These are phyloP conservation scores for Ophioninae sp. DNA, from an alignment of 2,888 invertebrate genomes.

Conservation along the genomic window DNA sequence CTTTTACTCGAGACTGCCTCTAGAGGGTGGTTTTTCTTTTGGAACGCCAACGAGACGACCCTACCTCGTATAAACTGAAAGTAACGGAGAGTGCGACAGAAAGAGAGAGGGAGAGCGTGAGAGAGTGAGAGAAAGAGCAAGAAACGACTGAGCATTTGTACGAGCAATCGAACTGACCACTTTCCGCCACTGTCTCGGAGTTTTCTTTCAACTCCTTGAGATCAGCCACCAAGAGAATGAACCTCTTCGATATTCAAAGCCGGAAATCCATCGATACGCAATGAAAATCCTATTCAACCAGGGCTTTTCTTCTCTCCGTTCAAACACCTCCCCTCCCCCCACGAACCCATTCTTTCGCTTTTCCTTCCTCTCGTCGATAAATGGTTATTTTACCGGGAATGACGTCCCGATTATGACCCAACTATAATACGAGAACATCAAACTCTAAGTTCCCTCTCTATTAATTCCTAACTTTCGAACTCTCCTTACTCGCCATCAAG, in stretches of 20 bases:
- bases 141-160: constrained; percentile 25
- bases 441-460: constrained; percentile 13
- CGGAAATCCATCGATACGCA: constrained; percentile 59
- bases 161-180: constrained; percentile 60
- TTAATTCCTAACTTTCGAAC: constrained; percentile 10
- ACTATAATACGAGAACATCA: constrained; percentile 8
- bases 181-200: constrained; percentile 50
- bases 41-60: constrained; percentile 9
- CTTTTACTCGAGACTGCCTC: constrained; percentile 43
- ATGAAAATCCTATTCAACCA: constrained; percentile 60
- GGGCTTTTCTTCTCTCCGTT: constrained; percentile 2
- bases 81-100: neutral
- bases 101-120: neutral
- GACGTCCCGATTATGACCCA: neutral
- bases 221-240: constrained; percentile 22
- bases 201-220: constrained; percentile 25
- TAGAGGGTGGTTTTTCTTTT: constrained; percentile 47
- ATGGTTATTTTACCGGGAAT: neutral
- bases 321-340: neutral
- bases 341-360: neutral
- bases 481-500: neutral
- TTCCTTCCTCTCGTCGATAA: neutral
- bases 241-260: constrained; percentile 62
- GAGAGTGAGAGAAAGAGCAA: constrained; percentile 10
- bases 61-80: neutral